Percentiles rank a stretch among this genome's conserved stretches.
Conservation (phyloP, 2,797 vertebrate species). For the Enteromius treurensis region DNA sequence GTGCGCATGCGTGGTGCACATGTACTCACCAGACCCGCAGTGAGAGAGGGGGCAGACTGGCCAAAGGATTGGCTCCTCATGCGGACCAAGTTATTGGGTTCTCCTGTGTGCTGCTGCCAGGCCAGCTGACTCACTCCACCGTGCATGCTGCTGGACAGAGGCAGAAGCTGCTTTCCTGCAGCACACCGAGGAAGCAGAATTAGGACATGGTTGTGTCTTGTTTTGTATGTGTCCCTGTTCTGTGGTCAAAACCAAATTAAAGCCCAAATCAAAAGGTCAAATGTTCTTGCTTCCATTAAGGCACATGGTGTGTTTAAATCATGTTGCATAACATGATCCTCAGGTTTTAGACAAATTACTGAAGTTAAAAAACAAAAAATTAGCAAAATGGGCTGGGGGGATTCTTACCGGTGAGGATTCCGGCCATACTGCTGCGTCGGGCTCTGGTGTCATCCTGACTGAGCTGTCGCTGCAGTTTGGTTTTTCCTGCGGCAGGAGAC, state of each 20-base stretch:
- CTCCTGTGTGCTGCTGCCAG: slow-evolving; percentile 83
- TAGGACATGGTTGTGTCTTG: not conserved
- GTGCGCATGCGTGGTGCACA: not conserved
- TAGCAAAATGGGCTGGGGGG: not conserved
- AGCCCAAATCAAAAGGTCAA: not conserved
- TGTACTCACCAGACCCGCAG: slow-evolving; percentile 88
- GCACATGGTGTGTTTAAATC: not conserved
- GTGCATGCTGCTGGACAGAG: slow-evolving; percentile 90
- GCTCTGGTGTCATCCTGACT: slow-evolving; percentile 93
- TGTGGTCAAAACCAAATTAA: not conserved
- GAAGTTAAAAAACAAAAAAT: not conserved
- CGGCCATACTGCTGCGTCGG: slow-evolving; percentile 87
- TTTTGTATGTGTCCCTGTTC: not conserved
- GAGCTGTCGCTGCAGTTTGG: slow-evolving; percentile 91
- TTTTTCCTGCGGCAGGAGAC: slow-evolving; percentile 85
- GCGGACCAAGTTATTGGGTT: slow-evolving; percentile 90
- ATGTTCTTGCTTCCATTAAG: not conserved
- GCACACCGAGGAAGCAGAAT: slow-evolving; percentile 20
- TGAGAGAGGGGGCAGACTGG: slow-evolving; percentile 94
- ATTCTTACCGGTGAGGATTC: slow-evolving; percentile 84
- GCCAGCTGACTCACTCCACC: slow-evolving; percentile 85
- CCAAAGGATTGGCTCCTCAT: slow-evolving; percentile 94
- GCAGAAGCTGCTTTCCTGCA: slow-evolving; percentile 92
- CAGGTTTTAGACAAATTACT: not conserved
- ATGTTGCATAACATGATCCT: not conserved